Conservation (phyloP, 2,888 invertebrate genomes). For the Pecten maximus region DNA sequence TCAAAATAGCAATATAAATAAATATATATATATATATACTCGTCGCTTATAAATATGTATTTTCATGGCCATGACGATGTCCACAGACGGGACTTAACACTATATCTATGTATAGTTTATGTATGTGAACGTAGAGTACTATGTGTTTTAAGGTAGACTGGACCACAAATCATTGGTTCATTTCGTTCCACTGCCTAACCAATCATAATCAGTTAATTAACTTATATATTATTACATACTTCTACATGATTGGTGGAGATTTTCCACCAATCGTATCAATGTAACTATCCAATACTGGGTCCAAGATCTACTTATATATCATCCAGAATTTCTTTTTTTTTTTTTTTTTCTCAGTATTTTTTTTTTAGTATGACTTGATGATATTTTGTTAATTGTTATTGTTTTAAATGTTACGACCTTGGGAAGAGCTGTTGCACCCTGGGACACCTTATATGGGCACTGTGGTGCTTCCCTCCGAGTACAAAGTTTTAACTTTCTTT, state of each 20-base stretch:
- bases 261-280: slow-evolving; percentile 25
- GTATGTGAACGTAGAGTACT: neutral
- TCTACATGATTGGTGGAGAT: slow-evolving; percentile 14
- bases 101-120: neutral
- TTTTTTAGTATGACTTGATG: slow-evolving; percentile 19
- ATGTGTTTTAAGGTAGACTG: neutral
- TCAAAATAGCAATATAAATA: neutral
- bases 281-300: slow-evolving; percentile 28
- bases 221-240: slow-evolving; percentile 16
- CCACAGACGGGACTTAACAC: slow-evolving; percentile 52
- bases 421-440: neutral
- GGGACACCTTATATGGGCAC: slow-evolving; percentile 11
- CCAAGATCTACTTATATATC: slow-evolving; percentile 31
- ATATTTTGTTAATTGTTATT: slow-evolving; percentile 31
- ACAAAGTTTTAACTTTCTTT: neutral
- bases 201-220: slow-evolving; percentile 10
- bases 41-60: slow-evolving; percentile 32
- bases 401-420: slow-evolving; percentile 27
- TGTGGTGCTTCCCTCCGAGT: neutral
- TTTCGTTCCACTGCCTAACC: slow-evolving; percentile 32
- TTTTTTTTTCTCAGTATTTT: neutral
- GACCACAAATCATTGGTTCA: slow-evolving; percentile 11
- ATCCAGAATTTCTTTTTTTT: neutral
- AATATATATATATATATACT: slow-evolving; percentile 31
- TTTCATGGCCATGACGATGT: slow-evolving; percentile 54